These are phyloP conservation scores for Teinopalpus imperialis DNA, from an alignment of 2,888 invertebrate genomes.

Conservation along the genomic window DNA sequence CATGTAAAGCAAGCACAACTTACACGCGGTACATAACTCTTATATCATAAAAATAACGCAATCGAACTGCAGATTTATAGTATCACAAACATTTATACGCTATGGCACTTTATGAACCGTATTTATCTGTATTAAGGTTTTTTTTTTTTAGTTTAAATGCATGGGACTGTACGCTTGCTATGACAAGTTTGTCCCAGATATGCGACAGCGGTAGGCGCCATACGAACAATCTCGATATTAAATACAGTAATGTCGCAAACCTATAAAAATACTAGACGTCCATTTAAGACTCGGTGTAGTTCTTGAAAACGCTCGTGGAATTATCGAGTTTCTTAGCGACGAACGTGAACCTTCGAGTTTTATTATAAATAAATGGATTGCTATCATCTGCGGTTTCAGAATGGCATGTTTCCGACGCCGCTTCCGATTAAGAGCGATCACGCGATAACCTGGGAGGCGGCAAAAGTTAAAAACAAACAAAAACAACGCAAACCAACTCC, in stretches of 20 bases:
- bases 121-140: background rate
- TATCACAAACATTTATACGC: slow-evolving; percentile 34
- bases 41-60: slow-evolving; percentile 72
- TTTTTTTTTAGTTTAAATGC: background rate
- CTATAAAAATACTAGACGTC: slow-evolving; percentile 39
- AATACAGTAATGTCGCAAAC: slow-evolving; percentile 41
- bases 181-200: slow-evolving; percentile 77
- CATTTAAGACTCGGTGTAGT: slow-evolving; percentile 26
- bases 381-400: slow-evolving; percentile 74
- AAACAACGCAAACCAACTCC: slow-evolving; percentile 42
- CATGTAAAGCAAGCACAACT: too few species aligned
- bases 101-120: background rate
- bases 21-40: too few species aligned
- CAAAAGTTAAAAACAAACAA: slow-evolving; percentile 40
- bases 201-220: slow-evolving; percentile 59
- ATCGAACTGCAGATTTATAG: slow-evolving; percentile 49
- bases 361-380: slow-evolving; percentile 72
- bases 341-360: slow-evolving; percentile 54
- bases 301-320: slow-evolving; percentile 19
- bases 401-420: slow-evolving; percentile 77
- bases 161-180: slow-evolving; percentile 36
- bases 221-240: slow-evolving; percentile 54
- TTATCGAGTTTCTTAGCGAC: slow-evolving; percentile 32
- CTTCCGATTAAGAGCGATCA: slow-evolving; percentile 65
- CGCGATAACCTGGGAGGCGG: slow-evolving; percentile 55